Base-by-base conservation (phyloP, 2,113 vertebrate genomes). In the Odobenus rosmarus region DNA sequence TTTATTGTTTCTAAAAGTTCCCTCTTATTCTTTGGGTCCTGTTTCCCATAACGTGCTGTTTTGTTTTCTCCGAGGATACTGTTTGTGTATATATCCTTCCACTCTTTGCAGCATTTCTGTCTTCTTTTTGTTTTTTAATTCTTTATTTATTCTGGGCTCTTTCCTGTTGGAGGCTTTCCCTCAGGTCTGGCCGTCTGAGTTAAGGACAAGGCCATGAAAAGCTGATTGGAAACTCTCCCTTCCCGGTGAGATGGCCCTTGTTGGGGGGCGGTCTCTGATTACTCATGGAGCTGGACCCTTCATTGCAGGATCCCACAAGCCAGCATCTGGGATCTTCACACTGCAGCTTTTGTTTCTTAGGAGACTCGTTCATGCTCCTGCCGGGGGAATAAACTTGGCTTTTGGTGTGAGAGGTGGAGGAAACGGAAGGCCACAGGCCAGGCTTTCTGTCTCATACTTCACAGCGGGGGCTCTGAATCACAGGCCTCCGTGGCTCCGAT, bases 391-490 rank as follows among this genome's bases (percentile, higher is more conserved):
- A 16, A 74, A 19, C 23, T 14, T 79, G 74, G 31, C 55, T 67
- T 12, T 79, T 88, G 77, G 31, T 64, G 12, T 81, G 49, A 33
- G 19, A 28, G 51, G 55, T 16, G 5, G 93, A 80, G 18, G 39
- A 49, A 36, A 33, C 10, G 7, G 62, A 19, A n/a, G 8, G 55
- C 90, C 1, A 1, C 14, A 77, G 74, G 74, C 74, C 42, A 2
- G 69, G 24, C n/a, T 62, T 85, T 31, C 62, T 3, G 4, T 81
- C 33, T 67, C 28, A 4, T 4, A 1, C 15, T 7, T 84, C n/a
- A 13, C 0, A 0, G 0, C 4, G 24, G 36, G 7, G 42, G 6
- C 3, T 80, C 31, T 36, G 55, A 33, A 16, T 26, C n/a, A 24
- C 15, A 31, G 2, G 21, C 36, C 46, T 46, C n/a, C 0, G 0